Percentiles rank a stretch among this genome's conserved stretches.
These are phyloP conservation scores for Microctonus brassicae DNA, from an alignment of 2,888 invertebrate species.

Conservation along the genomic window DNA sequence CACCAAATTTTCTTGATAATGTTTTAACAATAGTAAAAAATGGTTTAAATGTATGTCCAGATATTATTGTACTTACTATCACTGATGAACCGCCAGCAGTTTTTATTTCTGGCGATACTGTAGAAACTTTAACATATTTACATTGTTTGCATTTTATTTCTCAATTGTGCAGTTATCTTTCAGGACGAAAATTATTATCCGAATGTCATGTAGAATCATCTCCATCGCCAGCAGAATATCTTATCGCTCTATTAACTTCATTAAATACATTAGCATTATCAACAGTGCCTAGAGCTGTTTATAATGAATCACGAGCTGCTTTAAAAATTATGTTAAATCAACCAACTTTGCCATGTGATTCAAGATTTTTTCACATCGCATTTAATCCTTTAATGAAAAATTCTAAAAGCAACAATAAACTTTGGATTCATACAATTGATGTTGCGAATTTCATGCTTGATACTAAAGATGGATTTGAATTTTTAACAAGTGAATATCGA, in stretches of 20 bases:
- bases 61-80: conserved; percentile 52
- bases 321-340: conserved; percentile 56
- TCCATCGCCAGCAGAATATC: conserved; percentile 54
- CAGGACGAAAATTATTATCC: conserved; percentile 55
- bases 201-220: conserved; percentile 51
- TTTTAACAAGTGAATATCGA: conserved; percentile 55
- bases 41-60: conserved; percentile 52
- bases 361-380: conserved; percentile 58
- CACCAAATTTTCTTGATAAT: conserved; percentile 56
- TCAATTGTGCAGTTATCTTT: conserved; percentile 56
- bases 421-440: conserved; percentile 62
- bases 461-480: conserved; percentile 58
- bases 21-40: conserved; percentile 49
- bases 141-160: conserved; percentile 62
- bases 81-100: conserved; percentile 54
- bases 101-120: conserved; percentile 61
- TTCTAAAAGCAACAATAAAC: conserved; percentile 49
- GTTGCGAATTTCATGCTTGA: conserved; percentile 59
- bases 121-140: conserved; percentile 61
- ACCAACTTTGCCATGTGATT: conserved; percentile 53
- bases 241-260: conserved; percentile 52
- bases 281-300: conserved; percentile 54
- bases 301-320: conserved; percentile 55
- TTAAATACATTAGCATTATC: conserved; percentile 58
- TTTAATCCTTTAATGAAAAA: conserved; percentile 54